phyloP scores from a whole-genome alignment of 2,888 invertebrate genomes.

The Chrysina gloriosa region DNA sequence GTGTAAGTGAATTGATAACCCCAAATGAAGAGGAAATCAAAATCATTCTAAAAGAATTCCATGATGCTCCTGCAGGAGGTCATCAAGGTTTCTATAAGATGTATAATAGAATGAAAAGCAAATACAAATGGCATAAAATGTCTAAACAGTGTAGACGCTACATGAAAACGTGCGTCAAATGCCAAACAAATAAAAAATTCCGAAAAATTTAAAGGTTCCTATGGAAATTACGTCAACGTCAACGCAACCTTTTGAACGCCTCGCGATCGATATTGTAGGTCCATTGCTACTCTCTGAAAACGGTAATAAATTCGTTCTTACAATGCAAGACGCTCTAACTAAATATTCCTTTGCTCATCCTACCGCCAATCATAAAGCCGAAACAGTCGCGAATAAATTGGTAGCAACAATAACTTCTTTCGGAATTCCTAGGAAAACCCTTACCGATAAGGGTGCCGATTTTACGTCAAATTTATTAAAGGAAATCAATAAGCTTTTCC shows the following conservation, averaged over 20 bases:
- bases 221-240: constrained; percentile 56
- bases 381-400: constrained; percentile 49
- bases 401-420: constrained; percentile 48
- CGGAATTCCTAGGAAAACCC: constrained; percentile 52
- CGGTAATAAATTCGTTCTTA: constrained; percentile 52
- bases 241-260: constrained; percentile 52
- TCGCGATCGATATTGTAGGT: constrained; percentile 54
- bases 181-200: constrained; percentile 51
- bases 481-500: constrained; percentile 51
- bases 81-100: constrained; percentile 40
- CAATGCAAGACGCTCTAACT: constrained; percentile 54
- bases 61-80: constrained; percentile 29
- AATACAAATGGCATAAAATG: constrained; percentile 43
- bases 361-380: constrained; percentile 54
- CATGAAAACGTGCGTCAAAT: constrained; percentile 45
- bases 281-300: constrained; percentile 51
- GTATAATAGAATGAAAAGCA: constrained; percentile 39
- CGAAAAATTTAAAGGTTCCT: constrained; percentile 49
- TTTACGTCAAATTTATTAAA: constrained; percentile 53
- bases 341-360: no score
- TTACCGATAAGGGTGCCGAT: constrained; percentile 54
- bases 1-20: background rate
- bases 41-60: constrained; percentile 29
- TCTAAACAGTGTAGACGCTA: constrained; percentile 38
- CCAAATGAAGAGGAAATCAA: background rate